phyloP scores from a whole-genome alignment of 2,797 vertebrate genomes.

The Enteromius anoplus region DNA sequence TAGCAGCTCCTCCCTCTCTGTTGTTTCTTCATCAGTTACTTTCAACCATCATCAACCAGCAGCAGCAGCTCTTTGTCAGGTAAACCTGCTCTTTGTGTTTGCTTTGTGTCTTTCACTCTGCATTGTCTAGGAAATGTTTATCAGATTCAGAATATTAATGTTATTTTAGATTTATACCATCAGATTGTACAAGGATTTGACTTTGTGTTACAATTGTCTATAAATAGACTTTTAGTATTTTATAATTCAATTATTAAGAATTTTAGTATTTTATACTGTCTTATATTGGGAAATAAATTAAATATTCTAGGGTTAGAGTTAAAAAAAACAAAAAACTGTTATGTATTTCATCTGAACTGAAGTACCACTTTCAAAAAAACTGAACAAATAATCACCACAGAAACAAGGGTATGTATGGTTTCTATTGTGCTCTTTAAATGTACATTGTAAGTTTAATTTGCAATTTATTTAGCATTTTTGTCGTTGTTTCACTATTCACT shows the following conservation, averaged over 20 bases:
- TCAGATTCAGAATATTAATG: too few relatives aligned
- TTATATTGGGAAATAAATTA: neutral
- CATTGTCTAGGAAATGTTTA: neutral
- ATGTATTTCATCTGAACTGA: neutral
- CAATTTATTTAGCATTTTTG: neutral
- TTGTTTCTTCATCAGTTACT: neutral
- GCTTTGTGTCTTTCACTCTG: too few relatives aligned
- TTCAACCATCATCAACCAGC: neutral
- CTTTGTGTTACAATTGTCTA: neutral
- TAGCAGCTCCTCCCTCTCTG: neutral
- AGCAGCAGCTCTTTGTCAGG: slow-evolving; percentile 5
- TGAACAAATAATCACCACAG: neutral
- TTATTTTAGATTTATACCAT: too few relatives aligned
- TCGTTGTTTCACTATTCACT: too few relatives aligned
- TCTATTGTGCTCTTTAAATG: neutral
- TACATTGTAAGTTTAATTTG: neutral
- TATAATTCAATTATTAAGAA: too few relatives aligned
- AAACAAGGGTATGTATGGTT: slow-evolving; percentile 1
- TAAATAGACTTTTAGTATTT: neutral
- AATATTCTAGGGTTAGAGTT: neutral
- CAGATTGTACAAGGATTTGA: neutral
- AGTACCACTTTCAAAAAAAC: neutral
- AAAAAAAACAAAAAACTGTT: too few relatives aligned
- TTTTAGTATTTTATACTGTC: neutral
- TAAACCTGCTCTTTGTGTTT: slow-evolving; percentile 12